These are phyloP conservation scores for Drosophila multiciliata DNA, from an alignment of 2,888 invertebrate genomes.

Conservation along the genomic window DNA sequence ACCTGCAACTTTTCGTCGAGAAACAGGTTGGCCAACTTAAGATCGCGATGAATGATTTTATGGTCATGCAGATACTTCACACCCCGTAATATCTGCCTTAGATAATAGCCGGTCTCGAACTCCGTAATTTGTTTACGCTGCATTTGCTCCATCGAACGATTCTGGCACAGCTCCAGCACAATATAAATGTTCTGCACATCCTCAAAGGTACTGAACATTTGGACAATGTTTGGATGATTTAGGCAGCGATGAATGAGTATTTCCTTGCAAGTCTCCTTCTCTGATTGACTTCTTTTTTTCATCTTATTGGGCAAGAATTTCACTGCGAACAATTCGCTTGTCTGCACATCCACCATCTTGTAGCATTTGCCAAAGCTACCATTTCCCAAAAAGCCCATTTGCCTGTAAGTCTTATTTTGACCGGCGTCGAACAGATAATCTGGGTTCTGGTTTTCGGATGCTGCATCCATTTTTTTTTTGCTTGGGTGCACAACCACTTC, in stretches of 20 bases:
- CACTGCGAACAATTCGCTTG: constrained; percentile 94
- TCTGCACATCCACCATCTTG: constrained; percentile 93
- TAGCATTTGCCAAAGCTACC: constrained; percentile 98
- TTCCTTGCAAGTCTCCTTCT: constrained; percentile 98
- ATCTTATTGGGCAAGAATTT: constrained; percentile 98
- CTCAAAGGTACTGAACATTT: constrained; percentile 97
- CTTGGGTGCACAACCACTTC: constrained; percentile 18
- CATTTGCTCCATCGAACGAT: constrained; percentile 98
- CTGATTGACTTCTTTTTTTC: constrained; percentile 93
- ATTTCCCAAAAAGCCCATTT: constrained; percentile 95
- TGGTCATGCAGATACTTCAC: constrained; percentile 97
- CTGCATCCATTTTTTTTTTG: constrained; percentile 70
- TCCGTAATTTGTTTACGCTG: constrained; percentile 96
- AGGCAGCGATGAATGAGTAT: constrained; percentile 97
- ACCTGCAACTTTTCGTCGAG: constrained; percentile 96
- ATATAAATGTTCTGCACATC: constrained; percentile 97
- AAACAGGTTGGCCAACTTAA: constrained; percentile 99
- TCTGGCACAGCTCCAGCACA: constrained; percentile 96
- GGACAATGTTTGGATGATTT: constrained; percentile 95
- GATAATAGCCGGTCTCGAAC: constrained; percentile 98
- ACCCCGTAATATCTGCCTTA: constrained; percentile 96
- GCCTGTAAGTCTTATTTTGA: constrained; percentile 91
- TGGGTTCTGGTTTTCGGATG: too few species aligned
- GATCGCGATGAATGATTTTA: constrained; percentile 97
- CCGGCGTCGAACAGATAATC: constrained; percentile 91